phyloP scores from a whole-genome alignment of 1,140 invertebrate genomes.

The Pogonomyrmex barbatus region DNA sequence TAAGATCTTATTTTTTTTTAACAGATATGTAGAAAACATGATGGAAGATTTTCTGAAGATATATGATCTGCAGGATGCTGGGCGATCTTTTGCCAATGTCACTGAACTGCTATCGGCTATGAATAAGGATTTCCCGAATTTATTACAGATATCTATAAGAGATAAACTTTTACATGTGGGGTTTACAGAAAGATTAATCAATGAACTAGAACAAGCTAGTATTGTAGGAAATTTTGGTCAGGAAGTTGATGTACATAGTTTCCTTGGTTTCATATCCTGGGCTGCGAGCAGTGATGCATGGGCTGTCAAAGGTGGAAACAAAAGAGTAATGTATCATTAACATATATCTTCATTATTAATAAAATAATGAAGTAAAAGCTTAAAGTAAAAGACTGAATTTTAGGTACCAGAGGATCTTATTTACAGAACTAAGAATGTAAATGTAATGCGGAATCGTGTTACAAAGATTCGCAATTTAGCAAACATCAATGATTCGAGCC shows the following conservation, averaged over 20 bases:
- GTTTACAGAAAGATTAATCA: conserved; percentile 85
- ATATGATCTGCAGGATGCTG: conserved; percentile 87
- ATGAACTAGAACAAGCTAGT: conserved; percentile 87
- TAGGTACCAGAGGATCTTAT: too few relatives aligned
- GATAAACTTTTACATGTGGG: conserved; percentile 84
- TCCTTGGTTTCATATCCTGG: conserved; percentile 88
- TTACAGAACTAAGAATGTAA: too few relatives aligned
- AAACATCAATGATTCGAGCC: too few relatives aligned
- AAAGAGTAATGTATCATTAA: too few relatives aligned
- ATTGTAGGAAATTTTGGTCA: conserved; percentile 89
- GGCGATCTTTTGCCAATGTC: conserved; percentile 86
- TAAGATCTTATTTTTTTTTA: conserved; percentile 13
- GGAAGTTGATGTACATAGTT: conserved; percentile 87
- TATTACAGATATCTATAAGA: conserved; percentile 84
- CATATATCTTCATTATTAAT: too few relatives aligned
- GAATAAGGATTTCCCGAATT: conserved; percentile 59
- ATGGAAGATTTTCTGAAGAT: conserved; percentile 86
- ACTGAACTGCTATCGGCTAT: conserved; percentile 85
- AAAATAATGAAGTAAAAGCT: too few relatives aligned
- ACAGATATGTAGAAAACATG: conserved; percentile 77
- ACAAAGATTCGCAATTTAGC: too few relatives aligned
- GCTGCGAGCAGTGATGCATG: conserved; percentile 79
- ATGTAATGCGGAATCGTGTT: too few relatives aligned
- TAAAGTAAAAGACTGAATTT: too few relatives aligned
- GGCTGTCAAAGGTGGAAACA: too few relatives aligned